phyloP scores from a whole-genome alignment of 1,140 invertebrate species.

The Lordiphosa clarofinis region DNA sequence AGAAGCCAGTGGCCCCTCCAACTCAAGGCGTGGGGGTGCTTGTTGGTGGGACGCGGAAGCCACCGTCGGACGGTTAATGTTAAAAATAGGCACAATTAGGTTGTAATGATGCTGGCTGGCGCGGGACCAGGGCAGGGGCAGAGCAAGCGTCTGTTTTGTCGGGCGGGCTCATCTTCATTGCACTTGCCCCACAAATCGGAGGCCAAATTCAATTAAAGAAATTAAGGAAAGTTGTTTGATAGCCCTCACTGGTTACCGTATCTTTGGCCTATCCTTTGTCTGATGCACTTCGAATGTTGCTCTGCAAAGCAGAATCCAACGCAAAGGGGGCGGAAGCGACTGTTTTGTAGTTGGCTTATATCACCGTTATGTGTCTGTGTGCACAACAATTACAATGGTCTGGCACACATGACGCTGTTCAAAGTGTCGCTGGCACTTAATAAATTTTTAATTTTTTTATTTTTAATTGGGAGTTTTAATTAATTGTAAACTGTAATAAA shows the following conservation, averaged over 20 bases:
- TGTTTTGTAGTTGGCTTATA: constrained; percentile 66
- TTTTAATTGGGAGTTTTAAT: too few relatives aligned
- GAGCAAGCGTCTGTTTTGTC: constrained; percentile 1
- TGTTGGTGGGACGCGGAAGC: constrained; percentile 41
- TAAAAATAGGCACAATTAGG: constrained; percentile 76
- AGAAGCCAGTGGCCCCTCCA: constrained; percentile 15
- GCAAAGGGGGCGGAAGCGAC: constrained; percentile 20
- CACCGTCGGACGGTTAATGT: constrained; percentile 52
- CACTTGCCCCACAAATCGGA: background rate
- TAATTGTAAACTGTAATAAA: constrained; percentile 14
- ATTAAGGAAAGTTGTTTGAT: too few relatives aligned
- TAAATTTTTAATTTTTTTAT: too few relatives aligned
- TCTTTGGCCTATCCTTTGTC: too few relatives aligned
- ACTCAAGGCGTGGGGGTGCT: constrained; percentile 5
- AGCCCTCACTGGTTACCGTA: too few relatives aligned
- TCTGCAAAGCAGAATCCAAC: too few relatives aligned
- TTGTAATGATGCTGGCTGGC: constrained; percentile 59
- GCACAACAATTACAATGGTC: constrained; percentile 24
- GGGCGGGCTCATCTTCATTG: constrained; percentile 9
- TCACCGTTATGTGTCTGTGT: constrained; percentile 37
- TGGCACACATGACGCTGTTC: constrained; percentile 22
- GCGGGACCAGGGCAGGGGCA: constrained; percentile 1
- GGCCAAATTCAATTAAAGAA: background rate
- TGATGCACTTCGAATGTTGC: too few relatives aligned
- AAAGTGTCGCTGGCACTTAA: background rate